A percentile compares a stretch with the other conserved stretches of the same genome.
Evolutionary conservation across 2,888 invertebrate genomes (phyloP).

Genomic region (Drosophila ustulata): DNA sequence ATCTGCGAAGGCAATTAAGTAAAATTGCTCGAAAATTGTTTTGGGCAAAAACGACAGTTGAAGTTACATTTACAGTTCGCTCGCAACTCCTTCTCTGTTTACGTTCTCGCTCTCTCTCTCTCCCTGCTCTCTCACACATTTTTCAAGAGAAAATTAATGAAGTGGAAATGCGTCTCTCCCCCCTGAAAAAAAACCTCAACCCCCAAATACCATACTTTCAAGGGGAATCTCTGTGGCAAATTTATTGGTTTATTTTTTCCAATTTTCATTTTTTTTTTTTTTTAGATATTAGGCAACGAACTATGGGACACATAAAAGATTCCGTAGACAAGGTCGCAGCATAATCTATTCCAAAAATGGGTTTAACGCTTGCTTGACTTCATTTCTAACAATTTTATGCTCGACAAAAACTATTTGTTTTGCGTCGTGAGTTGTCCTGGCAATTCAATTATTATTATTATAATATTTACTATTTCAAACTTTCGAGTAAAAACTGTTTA

Average conservation of each 20-base stretch:
- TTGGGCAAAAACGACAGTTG: conserved; percentile 49
- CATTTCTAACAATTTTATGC: too few relatives aligned
- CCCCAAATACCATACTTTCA: neutral
- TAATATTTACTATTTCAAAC: too few relatives aligned
- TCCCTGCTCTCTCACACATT: neutral
- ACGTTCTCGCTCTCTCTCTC: conserved; percentile 2
- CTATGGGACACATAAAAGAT: neutral
- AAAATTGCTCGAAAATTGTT: conserved; percentile 74
- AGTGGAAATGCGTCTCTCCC: neutral
- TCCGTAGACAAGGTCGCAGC: neutral
- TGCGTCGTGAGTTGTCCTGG: too few relatives aligned
- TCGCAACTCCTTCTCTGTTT: conserved; percentile 14
- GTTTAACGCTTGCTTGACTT: too few relatives aligned
- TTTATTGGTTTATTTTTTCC: neutral
- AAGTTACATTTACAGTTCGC: conserved; percentile 11
- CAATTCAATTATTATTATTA: too few relatives aligned
- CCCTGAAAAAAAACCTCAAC: neutral
- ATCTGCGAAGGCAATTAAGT: conserved; percentile 73
- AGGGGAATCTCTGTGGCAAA: neutral
- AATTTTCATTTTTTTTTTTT: too few relatives aligned
- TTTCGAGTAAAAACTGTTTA: too few relatives aligned
- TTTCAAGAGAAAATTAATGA: conserved; percentile 28
- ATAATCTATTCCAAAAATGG: neutral
- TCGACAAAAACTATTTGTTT: too few relatives aligned
- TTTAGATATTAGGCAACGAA: neutral